phyloP scores from a whole-genome alignment of 1,140 invertebrate species.

The Bombus difficillimus region DNA sequence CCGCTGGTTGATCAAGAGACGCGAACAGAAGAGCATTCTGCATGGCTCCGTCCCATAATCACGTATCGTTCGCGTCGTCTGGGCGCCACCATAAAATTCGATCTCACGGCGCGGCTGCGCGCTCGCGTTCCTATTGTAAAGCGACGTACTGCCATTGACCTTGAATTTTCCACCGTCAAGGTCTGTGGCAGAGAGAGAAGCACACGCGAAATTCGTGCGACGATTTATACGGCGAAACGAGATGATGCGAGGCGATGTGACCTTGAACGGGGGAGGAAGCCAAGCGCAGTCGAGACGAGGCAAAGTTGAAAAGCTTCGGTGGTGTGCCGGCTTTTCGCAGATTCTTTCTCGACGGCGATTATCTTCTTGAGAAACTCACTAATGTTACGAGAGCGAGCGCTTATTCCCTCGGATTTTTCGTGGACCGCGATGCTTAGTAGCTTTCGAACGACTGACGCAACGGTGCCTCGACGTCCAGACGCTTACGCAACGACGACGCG shows the following conservation, averaged over 20 bases:
- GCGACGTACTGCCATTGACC: constrained; percentile 42
- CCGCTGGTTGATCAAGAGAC: too few relatives aligned
- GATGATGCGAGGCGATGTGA: not conserved
- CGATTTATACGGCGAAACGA: too few relatives aligned
- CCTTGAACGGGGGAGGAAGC: not conserved
- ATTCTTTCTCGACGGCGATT: not conserved
- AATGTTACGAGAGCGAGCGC: not conserved
- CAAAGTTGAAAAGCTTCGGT: not conserved
- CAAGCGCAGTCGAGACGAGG: not conserved
- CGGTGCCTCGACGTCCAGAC: constrained; percentile 71
- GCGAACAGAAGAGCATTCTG: not conserved
- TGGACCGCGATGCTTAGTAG: constrained; percentile 68
- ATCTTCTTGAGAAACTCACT: constrained; percentile 22
- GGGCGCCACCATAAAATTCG: constrained; percentile 31
- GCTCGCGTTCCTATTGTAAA: not conserved
- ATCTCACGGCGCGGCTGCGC: constrained; percentile 6
- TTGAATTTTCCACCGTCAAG: constrained; percentile 32
- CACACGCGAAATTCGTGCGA: constrained; percentile 4
- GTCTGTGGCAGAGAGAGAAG: not conserved
- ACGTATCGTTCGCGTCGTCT: not conserved
- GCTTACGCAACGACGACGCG: constrained; percentile 73
- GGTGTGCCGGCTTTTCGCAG: not conserved
- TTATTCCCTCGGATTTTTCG: constrained; percentile 11
- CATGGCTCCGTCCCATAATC: not conserved
- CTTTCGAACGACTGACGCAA: constrained; percentile 71